Conservation (phyloP, 2,113 vertebrate species). For the Macrotis lagotis region DNA sequence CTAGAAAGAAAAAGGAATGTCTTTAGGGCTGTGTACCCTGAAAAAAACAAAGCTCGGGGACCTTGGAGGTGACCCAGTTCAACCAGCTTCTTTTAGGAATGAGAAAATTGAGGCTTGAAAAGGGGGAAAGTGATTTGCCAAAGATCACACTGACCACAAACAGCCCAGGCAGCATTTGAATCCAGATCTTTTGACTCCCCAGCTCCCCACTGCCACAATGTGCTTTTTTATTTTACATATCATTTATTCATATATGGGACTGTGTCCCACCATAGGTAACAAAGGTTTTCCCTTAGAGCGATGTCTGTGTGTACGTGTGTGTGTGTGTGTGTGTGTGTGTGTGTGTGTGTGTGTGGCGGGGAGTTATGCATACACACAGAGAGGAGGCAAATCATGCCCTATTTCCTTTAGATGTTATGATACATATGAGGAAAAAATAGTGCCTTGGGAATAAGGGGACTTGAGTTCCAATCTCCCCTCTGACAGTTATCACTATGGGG, state of each 20-base stretch:
- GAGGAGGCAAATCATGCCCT: too few species aligned
- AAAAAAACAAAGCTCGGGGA: neutral
- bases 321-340: too few species aligned
- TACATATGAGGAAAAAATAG: too few species aligned
- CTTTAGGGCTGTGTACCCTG: neutral
- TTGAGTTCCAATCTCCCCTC: too few species aligned
- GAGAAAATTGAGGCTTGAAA: neutral
- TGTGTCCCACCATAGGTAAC: neutral
- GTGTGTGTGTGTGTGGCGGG: too few species aligned
- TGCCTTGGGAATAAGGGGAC: too few species aligned
- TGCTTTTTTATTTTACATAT: neutral
- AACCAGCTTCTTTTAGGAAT: neutral
- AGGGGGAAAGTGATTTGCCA: neutral
- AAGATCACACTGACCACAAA: neutral
- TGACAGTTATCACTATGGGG: too few species aligned
- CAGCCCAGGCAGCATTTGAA: neutral
- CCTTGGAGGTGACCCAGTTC: neutral
- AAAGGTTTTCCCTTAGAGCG: neutral
- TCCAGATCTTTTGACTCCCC: neutral
- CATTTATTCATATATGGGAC: neutral
- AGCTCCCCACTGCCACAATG: too few species aligned
- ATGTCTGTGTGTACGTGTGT: too few species aligned
- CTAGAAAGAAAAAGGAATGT: neutral
- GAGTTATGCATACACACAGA: neutral
- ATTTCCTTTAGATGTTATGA: too few species aligned